Percentiles rank a stretch among this genome's conserved stretches.
phyloP scores from a whole-genome alignment of 2,888 invertebrate genomes.

The Eupithecia subfuscata region DNA sequence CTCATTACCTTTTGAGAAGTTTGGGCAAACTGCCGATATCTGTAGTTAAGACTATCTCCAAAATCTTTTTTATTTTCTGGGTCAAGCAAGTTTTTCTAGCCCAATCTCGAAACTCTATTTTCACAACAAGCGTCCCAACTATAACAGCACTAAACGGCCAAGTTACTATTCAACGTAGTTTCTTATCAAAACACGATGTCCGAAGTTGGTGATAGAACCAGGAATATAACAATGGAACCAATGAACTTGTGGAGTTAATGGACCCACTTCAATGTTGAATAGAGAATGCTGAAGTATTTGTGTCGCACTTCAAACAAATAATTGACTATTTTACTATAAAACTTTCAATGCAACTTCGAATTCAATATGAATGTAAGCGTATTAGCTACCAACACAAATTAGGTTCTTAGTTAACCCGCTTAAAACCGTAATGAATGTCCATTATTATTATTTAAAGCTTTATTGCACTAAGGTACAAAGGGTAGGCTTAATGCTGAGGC shows the following conservation, averaged over 20 bases:
- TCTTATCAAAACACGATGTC: not conserved
- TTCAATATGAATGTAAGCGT: too few species aligned
- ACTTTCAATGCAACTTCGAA: too few species aligned
- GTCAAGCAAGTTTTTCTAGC: not conserved
- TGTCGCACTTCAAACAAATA: not conserved
- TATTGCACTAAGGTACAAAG: too few species aligned
- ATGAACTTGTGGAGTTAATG: not conserved
- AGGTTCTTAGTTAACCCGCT: too few species aligned
- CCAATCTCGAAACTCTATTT: not conserved
- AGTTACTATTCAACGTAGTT: not conserved
- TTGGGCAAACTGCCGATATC: not conserved
- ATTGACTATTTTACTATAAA: too few species aligned
- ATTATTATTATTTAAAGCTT: too few species aligned
- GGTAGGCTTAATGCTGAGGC: too few species aligned
- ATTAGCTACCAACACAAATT: too few species aligned
- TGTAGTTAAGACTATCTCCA: not conserved
- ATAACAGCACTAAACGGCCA: not conserved
- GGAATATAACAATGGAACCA: conserved; percentile 1
- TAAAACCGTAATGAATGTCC: too few species aligned
- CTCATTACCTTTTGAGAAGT: not conserved
- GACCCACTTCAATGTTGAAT: not conserved
- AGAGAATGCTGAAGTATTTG: not conserved
- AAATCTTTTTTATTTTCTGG: not conserved
- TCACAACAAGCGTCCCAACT: not conserved
- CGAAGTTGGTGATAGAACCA: conserved; percentile 1